Percentiles rank a stretch among this genome's conserved stretches.
Conservation (phyloP, 2,888 invertebrate species). For the Alloscopus bannaensis region DNA sequence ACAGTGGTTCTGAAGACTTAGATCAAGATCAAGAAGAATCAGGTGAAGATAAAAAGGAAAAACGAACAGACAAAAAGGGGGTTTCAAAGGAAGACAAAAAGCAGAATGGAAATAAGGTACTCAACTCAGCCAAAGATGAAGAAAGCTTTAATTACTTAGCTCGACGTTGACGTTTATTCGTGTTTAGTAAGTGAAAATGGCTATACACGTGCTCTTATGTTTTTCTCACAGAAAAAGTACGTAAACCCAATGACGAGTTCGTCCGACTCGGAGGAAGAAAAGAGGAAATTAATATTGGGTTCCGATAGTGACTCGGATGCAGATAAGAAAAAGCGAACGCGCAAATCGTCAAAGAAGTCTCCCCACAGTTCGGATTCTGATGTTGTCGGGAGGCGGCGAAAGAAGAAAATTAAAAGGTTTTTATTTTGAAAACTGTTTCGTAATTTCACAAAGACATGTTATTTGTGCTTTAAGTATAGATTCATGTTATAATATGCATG, state of each 20-base stretch:
- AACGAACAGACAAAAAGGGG: background rate
- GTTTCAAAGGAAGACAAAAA: background rate
- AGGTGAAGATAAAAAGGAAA: constrained; percentile 7
- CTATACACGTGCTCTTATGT: background rate
- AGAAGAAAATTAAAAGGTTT: too few relatives aligned
- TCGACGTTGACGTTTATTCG: background rate
- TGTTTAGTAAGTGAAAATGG: background rate
- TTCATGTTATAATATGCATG: too few relatives aligned
- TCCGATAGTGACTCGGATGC: constrained; percentile 27
- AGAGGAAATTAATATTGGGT: constrained; percentile 17
- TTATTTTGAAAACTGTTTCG: too few relatives aligned
- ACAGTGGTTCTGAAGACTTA: constrained; percentile 37
- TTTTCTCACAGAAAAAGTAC: constrained; percentile 18
- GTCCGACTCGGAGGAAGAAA: constrained; percentile 21
- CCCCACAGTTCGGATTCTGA: constrained; percentile 5
- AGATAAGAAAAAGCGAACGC: constrained; percentile 2
- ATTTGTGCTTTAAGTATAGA: too few relatives aligned
- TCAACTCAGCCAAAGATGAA: too few relatives aligned
- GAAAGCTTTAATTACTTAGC: too few relatives aligned
- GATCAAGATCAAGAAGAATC: constrained; percentile 21
- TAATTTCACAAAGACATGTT: too few relatives aligned
- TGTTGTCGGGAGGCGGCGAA: too few relatives aligned
- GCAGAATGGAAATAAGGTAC: constrained; percentile 4
- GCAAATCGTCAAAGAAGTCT: too few relatives aligned
- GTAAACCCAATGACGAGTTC: constrained; percentile 11